A percentile compares a stretch with the other conserved stretches of the same genome.
Conservation (phyloP, 2,888 invertebrate genomes). For the Cryptocheilus praepositus region DNA sequence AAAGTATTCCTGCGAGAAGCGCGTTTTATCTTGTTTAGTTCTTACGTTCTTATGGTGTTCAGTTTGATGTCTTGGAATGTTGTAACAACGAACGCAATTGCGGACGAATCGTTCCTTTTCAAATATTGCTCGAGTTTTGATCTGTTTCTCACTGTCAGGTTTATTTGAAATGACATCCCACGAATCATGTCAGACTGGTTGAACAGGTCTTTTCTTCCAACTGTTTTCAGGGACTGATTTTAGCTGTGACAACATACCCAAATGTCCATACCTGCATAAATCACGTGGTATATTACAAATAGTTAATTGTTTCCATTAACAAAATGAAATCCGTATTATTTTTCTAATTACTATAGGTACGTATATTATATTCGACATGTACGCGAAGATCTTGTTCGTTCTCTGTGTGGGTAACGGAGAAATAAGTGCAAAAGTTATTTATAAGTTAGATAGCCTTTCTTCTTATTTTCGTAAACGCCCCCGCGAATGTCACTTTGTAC, state of each 20-base stretch:
- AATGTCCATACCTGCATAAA: slow-evolving; percentile 61
- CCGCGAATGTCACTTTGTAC: slow-evolving; percentile 16
- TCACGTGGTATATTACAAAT: slow-evolving; percentile 60
- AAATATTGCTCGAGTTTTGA: no score
- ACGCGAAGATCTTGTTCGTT: slow-evolving; percentile 33
- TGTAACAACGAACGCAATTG: not conserved
- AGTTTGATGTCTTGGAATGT: no score
- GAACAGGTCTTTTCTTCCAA: slow-evolving; percentile 23
- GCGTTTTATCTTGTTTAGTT: no score
- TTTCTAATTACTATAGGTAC: slow-evolving; percentile 68
- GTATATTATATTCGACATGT: slow-evolving; percentile 47
- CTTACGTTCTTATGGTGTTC: no score
- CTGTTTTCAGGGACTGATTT: slow-evolving; percentile 60
- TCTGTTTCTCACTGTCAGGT: not conserved
- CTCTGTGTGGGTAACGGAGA: slow-evolving; percentile 29
- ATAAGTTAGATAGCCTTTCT: slow-evolving; percentile 44
- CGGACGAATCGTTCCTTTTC: not conserved
- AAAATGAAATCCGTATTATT: slow-evolving; percentile 69
- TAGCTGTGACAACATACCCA: slow-evolving; percentile 69
- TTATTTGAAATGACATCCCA: no score
- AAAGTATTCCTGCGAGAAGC: no score
- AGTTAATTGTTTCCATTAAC: slow-evolving; percentile 69
- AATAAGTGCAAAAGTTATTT: slow-evolving; percentile 42
- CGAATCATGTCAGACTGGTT: no score
- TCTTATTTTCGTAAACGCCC: slow-evolving; percentile 27